Evolutionary conservation across 37 sponge, comb jelly and placozoan species (phyloP).

Genomic region (Geodia barretti): DNA sequence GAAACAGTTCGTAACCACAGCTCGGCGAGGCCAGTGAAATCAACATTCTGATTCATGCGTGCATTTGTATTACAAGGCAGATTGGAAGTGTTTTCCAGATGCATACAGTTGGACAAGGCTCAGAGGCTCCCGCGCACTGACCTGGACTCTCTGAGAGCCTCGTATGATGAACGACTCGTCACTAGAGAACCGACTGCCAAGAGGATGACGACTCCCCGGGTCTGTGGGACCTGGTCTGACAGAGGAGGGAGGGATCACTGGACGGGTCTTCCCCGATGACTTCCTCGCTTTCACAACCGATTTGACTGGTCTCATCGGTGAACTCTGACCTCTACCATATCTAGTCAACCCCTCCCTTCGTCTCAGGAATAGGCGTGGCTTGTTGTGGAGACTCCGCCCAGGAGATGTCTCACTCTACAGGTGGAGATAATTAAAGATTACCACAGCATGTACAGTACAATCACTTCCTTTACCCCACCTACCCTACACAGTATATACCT

Average conservation of each 20-base stretch:
- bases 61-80: too few relatives aligned
- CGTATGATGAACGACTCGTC: constrained; percentile 77
- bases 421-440: not conserved
- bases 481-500: too few relatives aligned
- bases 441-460: too few relatives aligned
- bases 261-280: not conserved
- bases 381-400: constrained; percentile 1
- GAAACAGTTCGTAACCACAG: too few relatives aligned
- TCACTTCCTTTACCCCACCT: too few relatives aligned
- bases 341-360: constrained; percentile 72
- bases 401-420: not conserved
- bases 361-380: constrained; percentile 45
- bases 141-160: constrained; percentile 34
- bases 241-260: not conserved
- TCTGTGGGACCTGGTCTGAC: not conserved
- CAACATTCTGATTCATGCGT: too few relatives aligned
- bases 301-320: not conserved
- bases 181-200: constrained; percentile 36
- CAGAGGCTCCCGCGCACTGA: too few relatives aligned
- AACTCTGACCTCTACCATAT: constrained; percentile 6
- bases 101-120: too few relatives aligned
- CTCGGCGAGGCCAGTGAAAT: too few relatives aligned
- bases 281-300: not conserved
- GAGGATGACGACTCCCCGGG: not conserved
- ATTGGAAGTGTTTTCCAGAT: too few relatives aligned